Percentiles rank a stretch among this genome's conserved stretches.
Evolutionary conservation across 2,888 invertebrate genomes (phyloP).

Genomic region (Macrosiphum euphorbiae): DNA sequence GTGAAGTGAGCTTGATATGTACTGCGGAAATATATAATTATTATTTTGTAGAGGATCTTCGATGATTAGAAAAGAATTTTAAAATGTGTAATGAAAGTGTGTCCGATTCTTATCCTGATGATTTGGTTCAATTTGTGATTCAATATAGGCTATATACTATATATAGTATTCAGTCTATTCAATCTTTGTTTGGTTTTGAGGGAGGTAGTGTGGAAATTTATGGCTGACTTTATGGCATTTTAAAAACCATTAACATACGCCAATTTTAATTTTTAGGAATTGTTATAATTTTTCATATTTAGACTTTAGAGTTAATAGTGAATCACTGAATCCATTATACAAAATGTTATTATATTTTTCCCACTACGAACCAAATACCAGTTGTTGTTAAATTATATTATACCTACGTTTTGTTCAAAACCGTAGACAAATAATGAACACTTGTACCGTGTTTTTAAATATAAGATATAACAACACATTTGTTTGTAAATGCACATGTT

Average conservation of each 20-base stretch:
- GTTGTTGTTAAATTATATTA: not conserved
- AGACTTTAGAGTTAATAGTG: not conserved
- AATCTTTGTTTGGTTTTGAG: not conserved
- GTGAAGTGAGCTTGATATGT: too few species aligned
- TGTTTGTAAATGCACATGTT: not conserved
- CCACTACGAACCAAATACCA: not conserved
- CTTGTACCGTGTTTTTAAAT: not conserved
- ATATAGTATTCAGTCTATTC: not conserved
- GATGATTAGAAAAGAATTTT: too few species aligned
- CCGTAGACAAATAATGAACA: not conserved
- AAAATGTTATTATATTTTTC: not conserved
- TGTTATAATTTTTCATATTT: not conserved
- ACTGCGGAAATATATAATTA: too few species aligned
- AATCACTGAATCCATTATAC: not conserved
- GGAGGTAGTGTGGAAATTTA: not conserved
- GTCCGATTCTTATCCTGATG: too few species aligned
- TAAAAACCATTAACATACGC: not conserved
- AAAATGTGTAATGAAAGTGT: too few species aligned
- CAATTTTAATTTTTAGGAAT: not conserved
- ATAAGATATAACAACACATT: not conserved
- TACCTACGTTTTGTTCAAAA: not conserved
- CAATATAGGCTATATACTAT: not conserved
- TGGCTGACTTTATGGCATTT: not conserved
- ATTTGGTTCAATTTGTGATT: too few species aligned
- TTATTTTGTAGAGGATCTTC: too few species aligned